Percentiles rank a stretch among this genome's conserved stretches.
Conservation (phyloP, 2,888 invertebrate species). For the Philaethria dido region DNA sequence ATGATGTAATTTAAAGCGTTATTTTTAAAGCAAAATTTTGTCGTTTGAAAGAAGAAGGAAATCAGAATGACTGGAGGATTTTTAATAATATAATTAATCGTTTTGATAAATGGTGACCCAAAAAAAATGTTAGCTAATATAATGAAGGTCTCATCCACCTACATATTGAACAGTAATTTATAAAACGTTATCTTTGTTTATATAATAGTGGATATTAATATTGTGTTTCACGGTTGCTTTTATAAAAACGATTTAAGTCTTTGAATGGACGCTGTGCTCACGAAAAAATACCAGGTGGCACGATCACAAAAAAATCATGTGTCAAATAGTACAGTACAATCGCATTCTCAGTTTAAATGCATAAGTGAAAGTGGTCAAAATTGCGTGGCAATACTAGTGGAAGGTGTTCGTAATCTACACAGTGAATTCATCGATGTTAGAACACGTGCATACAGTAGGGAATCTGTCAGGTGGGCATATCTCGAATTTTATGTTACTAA, state of each 20-base stretch:
- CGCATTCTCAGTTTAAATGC: conserved; percentile 57
- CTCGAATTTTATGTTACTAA: conserved; percentile 52
- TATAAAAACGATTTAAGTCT: conserved; percentile 71
- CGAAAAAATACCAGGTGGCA: conserved; percentile 81
- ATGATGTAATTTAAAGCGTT: conserved; percentile 23
- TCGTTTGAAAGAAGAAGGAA: not conserved
- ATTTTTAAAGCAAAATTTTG: not conserved
- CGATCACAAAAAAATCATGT: conserved; percentile 69
- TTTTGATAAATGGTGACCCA: not conserved
- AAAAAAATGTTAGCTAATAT: not conserved
- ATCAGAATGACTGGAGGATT: not conserved
- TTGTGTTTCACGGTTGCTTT: conserved; percentile 49
- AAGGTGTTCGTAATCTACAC: conserved; percentile 62
- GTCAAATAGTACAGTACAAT: conserved; percentile 55
- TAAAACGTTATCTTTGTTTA: conserved; percentile 25
- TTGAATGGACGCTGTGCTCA: conserved; percentile 68
- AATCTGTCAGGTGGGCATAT: conserved; percentile 73
- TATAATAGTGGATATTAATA: conserved; percentile 55
- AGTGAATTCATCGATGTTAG: conserved; percentile 69
- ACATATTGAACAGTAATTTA: conserved; percentile 14
- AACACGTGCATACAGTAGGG: conserved; percentile 74
- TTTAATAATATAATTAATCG: not conserved
- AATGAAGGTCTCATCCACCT: not conserved
- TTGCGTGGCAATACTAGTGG: conserved; percentile 55
- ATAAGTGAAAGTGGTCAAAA: conserved; percentile 55